Base-by-base conservation (phyloP, 2,797 vertebrate genomes). In the Hippoglossus hippoglossus region DNA sequence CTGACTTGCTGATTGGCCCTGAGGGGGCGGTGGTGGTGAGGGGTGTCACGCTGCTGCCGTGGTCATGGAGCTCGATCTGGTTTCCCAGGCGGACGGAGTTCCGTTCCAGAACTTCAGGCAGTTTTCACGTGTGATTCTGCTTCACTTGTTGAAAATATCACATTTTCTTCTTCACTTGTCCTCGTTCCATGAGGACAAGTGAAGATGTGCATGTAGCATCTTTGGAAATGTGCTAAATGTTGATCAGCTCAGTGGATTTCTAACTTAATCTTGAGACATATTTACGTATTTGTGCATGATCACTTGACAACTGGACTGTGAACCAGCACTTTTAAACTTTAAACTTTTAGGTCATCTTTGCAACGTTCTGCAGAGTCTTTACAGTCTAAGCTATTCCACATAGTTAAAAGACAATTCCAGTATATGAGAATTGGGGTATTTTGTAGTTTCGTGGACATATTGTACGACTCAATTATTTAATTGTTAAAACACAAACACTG, bases 1-100 rank as follows among this genome's bases (percentile, higher is more conserved):
- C 60, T 70, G 73, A 85, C 83, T 75, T 61, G 71, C 76, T 76
- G 85, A 86, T 87, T 72, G 75, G 82, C 77, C 72, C 67, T 11
- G 5, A 75, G 67, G 57, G 72, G 24, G 16, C 3, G 68, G 67
- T 71, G 28, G 56, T 24, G 56, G n/a, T 21, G 13, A 19, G 39
- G 13, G 36, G 73, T 73, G 81, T 73, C 63, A 67, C n/a, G 71
- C 63, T 1, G 52, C 71, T 57, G 22, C 66, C 0, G 12, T 53
- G 62, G 73, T 60, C 65, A 64, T 8, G 13, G 63, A 61, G 69
- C 63, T 57, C 0, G 9, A 64, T 63, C 46, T 1, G 2, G 68
- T 39, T 62, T 73, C 52, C 26, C 59, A 65, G 36, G 67, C 6
- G 7, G 56, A 46, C 59, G 22, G 47, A 50, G 56, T 71, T 56